Percentiles rank a stretch among this genome's conserved stretches.
Conservation (phyloP, 2,797 vertebrate species). For the Botia almorhae region DNA sequence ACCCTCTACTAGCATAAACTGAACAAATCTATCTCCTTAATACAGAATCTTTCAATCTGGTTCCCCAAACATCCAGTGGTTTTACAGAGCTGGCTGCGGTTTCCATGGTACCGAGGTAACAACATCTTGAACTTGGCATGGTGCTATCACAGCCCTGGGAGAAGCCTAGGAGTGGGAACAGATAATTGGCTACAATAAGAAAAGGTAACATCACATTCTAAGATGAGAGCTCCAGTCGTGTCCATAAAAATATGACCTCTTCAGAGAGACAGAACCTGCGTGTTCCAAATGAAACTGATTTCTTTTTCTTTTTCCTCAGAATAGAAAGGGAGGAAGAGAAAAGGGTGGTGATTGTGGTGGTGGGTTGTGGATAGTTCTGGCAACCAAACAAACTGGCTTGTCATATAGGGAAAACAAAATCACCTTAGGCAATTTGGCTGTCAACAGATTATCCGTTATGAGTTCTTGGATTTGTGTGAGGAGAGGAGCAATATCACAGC, state of each 20-base stretch:
- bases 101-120: conserved; percentile 56
- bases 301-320: conserved; percentile 6
- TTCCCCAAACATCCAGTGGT: conserved; percentile 41
- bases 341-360: conserved; percentile 11
- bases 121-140: conserved; percentile 56
- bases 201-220: conserved; percentile 52
- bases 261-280: conserved; percentile 43
- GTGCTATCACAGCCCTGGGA: conserved; percentile 53
- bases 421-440: conserved; percentile 71
- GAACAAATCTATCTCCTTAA: conserved; percentile 35
- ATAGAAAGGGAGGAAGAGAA: neutral
- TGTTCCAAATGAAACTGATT: conserved; percentile 48
- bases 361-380: conserved; percentile 62
- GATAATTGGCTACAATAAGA: conserved; percentile 59
- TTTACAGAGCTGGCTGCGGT: conserved; percentile 32
- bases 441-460: conserved; percentile 71
- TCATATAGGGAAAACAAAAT: conserved; percentile 63
- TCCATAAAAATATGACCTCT: conserved; percentile 51
- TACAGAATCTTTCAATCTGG: conserved; percentile 47
- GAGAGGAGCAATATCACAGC: conserved; percentile 47
- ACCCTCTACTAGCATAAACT: conserved; percentile 32
- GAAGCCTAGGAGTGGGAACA: conserved; percentile 54
- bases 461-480: conserved; percentile 70
- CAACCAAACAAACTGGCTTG: conserved; percentile 70
- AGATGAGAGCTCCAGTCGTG: conserved; percentile 52